phyloP scores from a whole-genome alignment of 2,797 vertebrate genomes.

The Gila robusta region DNA sequence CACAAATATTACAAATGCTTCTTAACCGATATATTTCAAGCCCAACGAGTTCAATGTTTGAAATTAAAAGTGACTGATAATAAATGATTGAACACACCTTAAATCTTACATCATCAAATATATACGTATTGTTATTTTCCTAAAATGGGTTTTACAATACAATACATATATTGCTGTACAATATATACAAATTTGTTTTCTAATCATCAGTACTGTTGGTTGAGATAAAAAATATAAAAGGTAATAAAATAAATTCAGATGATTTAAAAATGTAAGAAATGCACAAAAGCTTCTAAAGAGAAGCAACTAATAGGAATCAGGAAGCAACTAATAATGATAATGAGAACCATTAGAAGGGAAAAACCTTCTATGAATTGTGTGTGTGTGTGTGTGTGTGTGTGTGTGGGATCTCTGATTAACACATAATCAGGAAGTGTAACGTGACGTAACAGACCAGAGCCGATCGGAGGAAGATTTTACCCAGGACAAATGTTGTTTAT shows the following conservation, averaged over 20 bases:
- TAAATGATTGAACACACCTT: neutral
- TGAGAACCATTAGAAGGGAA: constrained; percentile 4
- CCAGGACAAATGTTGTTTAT: constrained; percentile 73
- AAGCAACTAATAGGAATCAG: neutral
- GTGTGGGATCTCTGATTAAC: constrained; percentile 51
- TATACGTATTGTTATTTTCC: neutral
- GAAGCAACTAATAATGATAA: neutral
- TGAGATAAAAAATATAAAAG: neutral
- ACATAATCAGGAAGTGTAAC: constrained; percentile 66
- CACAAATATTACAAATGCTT: neutral
- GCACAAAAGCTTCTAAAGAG: neutral
- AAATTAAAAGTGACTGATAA: neutral
- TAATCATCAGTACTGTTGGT: neutral
- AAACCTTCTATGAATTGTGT: neutral
- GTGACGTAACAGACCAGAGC: constrained; percentile 70
- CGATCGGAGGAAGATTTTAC: constrained; percentile 74
- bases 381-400: no score
- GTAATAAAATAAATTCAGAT: neutral
- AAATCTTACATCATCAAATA: neutral
- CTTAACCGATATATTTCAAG: neutral
- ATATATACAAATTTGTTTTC: neutral
- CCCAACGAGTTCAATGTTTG: neutral
- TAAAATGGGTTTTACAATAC: neutral
- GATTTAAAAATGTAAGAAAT: neutral
- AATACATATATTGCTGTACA: no score